These are phyloP conservation scores for Platalea minor DNA, from an alignment of 2,797 vertebrate genomes.

Conservation along the genomic window DNA sequence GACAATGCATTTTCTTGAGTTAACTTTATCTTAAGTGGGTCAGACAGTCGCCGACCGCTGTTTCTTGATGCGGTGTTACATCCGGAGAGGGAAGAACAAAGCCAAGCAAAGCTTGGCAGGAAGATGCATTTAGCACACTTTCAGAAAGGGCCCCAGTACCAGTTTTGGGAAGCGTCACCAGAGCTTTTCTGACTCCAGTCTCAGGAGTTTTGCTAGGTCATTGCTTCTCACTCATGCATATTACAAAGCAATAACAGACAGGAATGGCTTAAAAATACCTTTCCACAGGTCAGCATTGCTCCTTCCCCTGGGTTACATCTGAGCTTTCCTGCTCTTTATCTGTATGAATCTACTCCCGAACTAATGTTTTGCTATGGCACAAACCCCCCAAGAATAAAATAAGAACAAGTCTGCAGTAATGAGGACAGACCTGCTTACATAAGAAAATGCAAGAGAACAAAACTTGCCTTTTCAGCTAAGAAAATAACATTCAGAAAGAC, in stretches of 20 bases:
- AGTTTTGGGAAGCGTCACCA: neutral
- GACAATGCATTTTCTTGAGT: neutral
- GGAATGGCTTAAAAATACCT: neutral
- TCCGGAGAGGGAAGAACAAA: neutral
- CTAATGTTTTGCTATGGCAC: neutral
- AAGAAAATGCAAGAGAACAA: neutral
- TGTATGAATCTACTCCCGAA: neutral
- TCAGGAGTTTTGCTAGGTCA: neutral
- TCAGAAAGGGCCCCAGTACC: neutral
- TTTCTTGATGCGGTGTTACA: neutral
- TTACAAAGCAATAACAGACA: neutral
- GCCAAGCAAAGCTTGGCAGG: neutral
- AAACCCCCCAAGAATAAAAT: neutral
- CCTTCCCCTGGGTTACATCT: neutral
- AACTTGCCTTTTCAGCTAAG: neutral
- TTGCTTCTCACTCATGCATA: neutral
- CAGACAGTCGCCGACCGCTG: neutral
- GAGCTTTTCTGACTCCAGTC: neutral
- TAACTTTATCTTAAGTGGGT: neutral
- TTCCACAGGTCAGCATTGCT: neutral
- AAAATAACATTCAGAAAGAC: neutral
- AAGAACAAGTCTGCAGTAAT: neutral
- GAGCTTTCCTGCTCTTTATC: neutral
- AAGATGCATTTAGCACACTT: neutral
- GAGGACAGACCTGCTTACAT: neutral